Percentiles rank a stretch among this genome's conserved stretches.
Evolutionary conservation across 2,797 vertebrate genomes (phyloP).

Genomic region (Acipenser oxyrinchus): DNA sequence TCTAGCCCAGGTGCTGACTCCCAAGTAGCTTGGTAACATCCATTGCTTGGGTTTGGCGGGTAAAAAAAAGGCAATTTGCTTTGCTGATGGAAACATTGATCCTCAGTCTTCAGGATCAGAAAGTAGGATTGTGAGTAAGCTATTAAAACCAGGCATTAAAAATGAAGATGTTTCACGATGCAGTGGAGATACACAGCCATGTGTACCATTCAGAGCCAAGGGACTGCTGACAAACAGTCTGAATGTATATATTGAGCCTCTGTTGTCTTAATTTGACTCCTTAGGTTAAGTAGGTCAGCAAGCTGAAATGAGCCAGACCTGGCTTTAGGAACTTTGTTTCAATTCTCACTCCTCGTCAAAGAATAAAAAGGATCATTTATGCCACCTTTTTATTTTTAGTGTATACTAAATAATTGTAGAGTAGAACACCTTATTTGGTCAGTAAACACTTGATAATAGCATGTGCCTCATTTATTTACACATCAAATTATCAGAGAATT

Average conservation of each 20-base stretch:
- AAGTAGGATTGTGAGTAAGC: no score
- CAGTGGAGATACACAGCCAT: no score
- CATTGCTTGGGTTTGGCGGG: no score
- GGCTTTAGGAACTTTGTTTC: conserved; percentile 35
- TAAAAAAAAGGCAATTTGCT: no score
- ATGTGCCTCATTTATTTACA: conserved; percentile 34
- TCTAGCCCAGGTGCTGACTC: no score
- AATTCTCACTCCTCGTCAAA: conserved; percentile 33
- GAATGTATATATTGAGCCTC: conserved; percentile 29
- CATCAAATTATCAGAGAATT: conserved; percentile 2
- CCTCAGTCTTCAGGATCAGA: no score
- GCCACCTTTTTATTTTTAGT: conserved; percentile 18
- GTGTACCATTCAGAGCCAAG: not conserved
- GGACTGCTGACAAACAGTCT: conserved; percentile 16
- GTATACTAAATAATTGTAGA: not conserved
- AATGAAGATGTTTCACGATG: no score
- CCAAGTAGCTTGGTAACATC: no score
- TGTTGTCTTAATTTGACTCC: conserved; percentile 11
- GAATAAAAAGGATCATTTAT: conserved; percentile 29
- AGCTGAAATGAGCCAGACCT: no score
- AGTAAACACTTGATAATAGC: conserved; percentile 9
- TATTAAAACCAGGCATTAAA: no score
- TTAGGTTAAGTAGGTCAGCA: conserved; percentile 9
- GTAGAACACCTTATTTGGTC: not conserved
- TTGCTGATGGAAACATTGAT: no score